Evolutionary conservation across 1,140 invertebrate species (phyloP).

Genomic region (Rhizoglyphus robini): DNA sequence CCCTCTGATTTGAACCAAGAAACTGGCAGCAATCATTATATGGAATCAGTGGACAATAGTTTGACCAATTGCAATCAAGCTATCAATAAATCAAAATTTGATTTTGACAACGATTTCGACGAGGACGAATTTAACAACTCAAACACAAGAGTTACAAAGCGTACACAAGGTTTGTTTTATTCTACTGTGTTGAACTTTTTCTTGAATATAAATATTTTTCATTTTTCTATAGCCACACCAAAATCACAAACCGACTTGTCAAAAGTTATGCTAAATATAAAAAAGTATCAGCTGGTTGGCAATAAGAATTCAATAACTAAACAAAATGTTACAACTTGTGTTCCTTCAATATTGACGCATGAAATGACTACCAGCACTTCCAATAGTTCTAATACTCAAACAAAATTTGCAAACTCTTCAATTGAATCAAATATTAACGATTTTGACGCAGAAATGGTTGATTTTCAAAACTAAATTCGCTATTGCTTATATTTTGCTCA

Average conservation of each 20-base stretch:
- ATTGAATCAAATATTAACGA: too few species aligned
- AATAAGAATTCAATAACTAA: background rate
- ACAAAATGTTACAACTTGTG: too few species aligned
- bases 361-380: too few species aligned
- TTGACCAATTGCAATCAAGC: background rate
- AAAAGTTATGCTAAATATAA: conserved; percentile 9
- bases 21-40: too few species aligned
- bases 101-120: conserved; percentile 12
- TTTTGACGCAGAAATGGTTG: too few species aligned
- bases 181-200: background rate
- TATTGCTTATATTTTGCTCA: too few species aligned
- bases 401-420: too few species aligned
- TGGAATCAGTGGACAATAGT: background rate
- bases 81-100: background rate
- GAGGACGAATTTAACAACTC: background rate
- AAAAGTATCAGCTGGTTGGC: conserved; percentile 8
- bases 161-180: background rate
- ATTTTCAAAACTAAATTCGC: too few species aligned
- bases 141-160: background rate
- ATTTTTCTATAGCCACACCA: background rate
- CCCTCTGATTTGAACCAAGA: conserved; percentile 7
- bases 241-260: background rate
- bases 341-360: too few species aligned
- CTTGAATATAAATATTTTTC: background rate
- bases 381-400: too few species aligned